Conservation (phyloP, 1,140 invertebrate species). For the Coboldia fuscipes region DNA sequence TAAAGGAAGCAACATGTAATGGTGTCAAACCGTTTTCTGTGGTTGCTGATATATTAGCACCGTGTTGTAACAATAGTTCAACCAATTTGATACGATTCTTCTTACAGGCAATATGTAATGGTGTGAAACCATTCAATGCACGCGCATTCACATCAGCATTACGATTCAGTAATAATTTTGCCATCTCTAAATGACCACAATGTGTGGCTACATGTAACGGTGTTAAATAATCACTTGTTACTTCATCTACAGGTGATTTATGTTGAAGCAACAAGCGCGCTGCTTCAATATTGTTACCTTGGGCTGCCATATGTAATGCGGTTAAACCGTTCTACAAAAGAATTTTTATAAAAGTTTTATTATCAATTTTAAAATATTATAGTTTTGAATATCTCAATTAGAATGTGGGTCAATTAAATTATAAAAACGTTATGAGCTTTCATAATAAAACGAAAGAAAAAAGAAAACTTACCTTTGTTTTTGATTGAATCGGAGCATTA, state of each 20-base stretch:
- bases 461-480: conserved; percentile 68
- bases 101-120: conserved; percentile 96
- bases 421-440: too few relatives aligned
- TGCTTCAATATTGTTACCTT: conserved; percentile 92
- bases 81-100: conserved; percentile 96
- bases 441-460: neutral
- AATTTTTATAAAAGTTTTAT: conserved; percentile 2
- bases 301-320: conserved; percentile 82
- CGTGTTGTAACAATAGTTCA: conserved; percentile 87
- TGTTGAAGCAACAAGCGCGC: conserved; percentile 79
- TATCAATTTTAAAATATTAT: too few relatives aligned
- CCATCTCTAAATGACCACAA: conserved; percentile 80
- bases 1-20: conserved; percentile 94
- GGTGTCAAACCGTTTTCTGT: conserved; percentile 76
- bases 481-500: conserved; percentile 81
- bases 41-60: conserved; percentile 53
- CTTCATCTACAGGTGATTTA: conserved; percentile 89
- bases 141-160: conserved; percentile 94
- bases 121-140: conserved; percentile 95
- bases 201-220: conserved; percentile 92
- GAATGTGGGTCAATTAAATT: neutral
- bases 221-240: conserved; percentile 93
- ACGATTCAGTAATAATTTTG: conserved; percentile 77
- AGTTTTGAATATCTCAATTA: too few relatives aligned
- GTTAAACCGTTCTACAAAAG: conserved; percentile 62